Base-by-base conservation (phyloP, 2,797 vertebrate species). In the Harpagifer antarcticus region DNA sequence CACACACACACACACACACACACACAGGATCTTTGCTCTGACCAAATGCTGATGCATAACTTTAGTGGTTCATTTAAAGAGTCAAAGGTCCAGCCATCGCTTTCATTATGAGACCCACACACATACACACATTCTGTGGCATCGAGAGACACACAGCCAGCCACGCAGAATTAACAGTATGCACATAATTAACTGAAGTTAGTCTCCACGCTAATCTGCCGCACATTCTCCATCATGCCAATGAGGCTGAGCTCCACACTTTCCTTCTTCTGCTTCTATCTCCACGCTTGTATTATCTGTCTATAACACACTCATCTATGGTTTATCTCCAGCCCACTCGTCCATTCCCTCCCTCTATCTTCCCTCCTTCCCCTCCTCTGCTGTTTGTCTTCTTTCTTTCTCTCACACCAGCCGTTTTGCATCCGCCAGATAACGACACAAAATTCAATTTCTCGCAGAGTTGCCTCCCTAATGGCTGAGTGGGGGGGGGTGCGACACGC, bases 381-480 rank as follows among this genome's bases (percentile, higher is more conserved):
- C 56, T 81, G 37, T 81, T 68, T 81, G 54, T 82, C 53, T 77
- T 48, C 47, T 64, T 65, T 64, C 49, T 43, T 64, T 79, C 64
- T 72, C 48, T 74, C 58, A 31, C 45, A 74, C 74, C 76, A 82
- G 85, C 72, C 67, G 53, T 79, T 93, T 92, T 93, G 86, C 89
- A 92, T 90, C 63, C 55, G 31, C 59, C 79, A 84, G 88, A 93
- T 94, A 93, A 93, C 78, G 68, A 86, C 85, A 72, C 79, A 70
- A 89, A 94, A 94, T 94, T 93, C 85, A 92, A 93, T 93, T 92
- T 94, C 78, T 88, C 83, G 86, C 90, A 11, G 57, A 83, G 85
- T 76, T 90, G 87, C 79, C 76, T 89, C 76, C 69, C 79, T 91
- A 91, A 91, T 91, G 86, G 86, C 78, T 76, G 75, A 72, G 72